Evolutionary conservation across 2,113 vertebrate genomes (phyloP).

Genomic region (Alexandromys fortis): DNA sequence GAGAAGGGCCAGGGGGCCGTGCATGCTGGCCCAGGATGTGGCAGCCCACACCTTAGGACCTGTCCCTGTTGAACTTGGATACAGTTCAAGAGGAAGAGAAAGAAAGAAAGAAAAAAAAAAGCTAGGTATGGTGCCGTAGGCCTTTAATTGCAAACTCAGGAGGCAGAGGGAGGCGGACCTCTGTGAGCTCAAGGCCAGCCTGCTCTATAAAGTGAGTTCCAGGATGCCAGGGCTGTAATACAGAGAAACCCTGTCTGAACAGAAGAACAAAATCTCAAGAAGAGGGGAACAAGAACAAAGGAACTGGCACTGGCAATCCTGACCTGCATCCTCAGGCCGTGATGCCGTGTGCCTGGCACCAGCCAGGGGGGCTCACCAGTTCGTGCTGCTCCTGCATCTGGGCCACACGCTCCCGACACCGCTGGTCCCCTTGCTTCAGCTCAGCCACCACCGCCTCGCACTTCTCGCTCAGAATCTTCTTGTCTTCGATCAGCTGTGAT

Average conservation of each 20-base stretch:
- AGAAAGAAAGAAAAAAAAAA: neutral
- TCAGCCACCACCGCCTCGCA: slow-evolving; percentile 92
- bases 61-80: neutral
- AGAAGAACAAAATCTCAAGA: no score
- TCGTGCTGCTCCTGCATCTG: slow-evolving; percentile 96
- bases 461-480: slow-evolving; percentile 92
- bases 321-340: neutral
- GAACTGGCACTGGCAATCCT: neutral
- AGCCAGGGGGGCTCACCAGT: slow-evolving; percentile 87
- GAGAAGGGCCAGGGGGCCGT: neutral
- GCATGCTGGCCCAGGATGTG: neutral
- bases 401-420: slow-evolving; percentile 91
- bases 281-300: neutral
- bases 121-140: neutral
- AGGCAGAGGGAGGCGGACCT: neutral
- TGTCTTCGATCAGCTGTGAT: slow-evolving; percentile 94
- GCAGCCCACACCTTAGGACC: neutral
- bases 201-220: neutral
- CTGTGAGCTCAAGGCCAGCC: neutral
- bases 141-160: neutral
- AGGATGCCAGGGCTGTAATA: neutral
- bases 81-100: neutral
- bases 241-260: neutral
- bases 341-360: fast-evolving
- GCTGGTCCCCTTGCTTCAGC: slow-evolving; percentile 93